These are phyloP conservation scores for Phlogophora meticulosa DNA, from an alignment of 2,888 invertebrate species.

Conservation along the genomic window DNA sequence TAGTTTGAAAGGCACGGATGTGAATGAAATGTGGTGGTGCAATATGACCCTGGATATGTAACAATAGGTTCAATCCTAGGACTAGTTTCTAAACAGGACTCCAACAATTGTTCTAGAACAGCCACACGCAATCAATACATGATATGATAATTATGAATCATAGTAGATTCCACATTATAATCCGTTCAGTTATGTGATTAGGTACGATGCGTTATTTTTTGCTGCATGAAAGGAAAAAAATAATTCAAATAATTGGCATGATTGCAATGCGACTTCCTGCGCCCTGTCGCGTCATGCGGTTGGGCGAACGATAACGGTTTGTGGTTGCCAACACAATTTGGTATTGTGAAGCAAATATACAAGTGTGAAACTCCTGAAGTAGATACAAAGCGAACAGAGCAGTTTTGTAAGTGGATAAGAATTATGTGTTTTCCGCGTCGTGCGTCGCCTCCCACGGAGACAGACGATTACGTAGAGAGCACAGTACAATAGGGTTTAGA, in stretches of 20 bases:
- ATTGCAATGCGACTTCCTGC: conserved; percentile 43
- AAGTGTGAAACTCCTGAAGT: conserved; percentile 24
- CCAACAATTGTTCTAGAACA: neutral
- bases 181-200: neutral
- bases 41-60: neutral
- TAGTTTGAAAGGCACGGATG: neutral
- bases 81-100: neutral
- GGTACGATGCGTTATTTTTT: neutral
- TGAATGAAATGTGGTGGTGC: neutral
- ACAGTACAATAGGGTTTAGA: conserved; percentile 2
- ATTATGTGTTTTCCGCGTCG: conserved; percentile 51
- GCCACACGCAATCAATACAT: conserved; percentile 5
- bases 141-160: neutral
- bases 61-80: neutral
- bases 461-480: conserved; percentile 29
- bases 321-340: neutral
- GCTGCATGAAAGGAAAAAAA: conserved; percentile 16
- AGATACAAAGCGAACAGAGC: conserved; percentile 15
- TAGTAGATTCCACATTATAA: conserved; percentile 12
- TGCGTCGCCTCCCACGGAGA: conserved; percentile 41
- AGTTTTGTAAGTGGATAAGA: conserved; percentile 46
- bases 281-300: conserved; percentile 12
- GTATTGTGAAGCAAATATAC: conserved; percentile 5
- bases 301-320: conserved; percentile 6
- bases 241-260: conserved; percentile 7